Base-by-base conservation (phyloP, 2,797 vertebrate species). In the Amblyraja radiata region DNA sequence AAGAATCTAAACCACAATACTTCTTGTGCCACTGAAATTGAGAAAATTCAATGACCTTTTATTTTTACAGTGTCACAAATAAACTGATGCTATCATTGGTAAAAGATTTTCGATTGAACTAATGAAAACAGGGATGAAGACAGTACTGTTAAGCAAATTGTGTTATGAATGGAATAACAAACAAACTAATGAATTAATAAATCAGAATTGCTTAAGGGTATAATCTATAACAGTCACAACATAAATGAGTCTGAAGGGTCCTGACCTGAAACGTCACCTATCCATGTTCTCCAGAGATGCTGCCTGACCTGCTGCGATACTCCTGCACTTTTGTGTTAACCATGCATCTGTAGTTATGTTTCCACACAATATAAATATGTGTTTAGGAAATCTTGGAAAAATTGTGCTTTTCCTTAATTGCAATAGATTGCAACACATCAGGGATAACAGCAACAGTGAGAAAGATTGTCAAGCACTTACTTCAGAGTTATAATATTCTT, bases 401-500 rank as follows among this genome's bases (percentile, higher is more conserved):
- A 68, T 86, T 88, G 14, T 88, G 28, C 84, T 88, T 86, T n/a
- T 63, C 61, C 28, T 32, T 68, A 36, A 36, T 68, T 68, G n/a
- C n/a, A 16, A 68, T 68, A 36, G 36, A n/a, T 25, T n/a, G 54
- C 13, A 63, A 63, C 10, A 36, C 63, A 32, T 8, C 21, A 8
- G 61, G 61, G 28, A 65, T 68, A 21, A 16, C 32, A 68, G 16
- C n/a, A 36, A 68, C 65, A 14, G 32, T 65, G 61, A 68, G 63
- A 21, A 88, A 36, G 84, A 68, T 88, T 88, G 84, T 88, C n/a
- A 18, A 73, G 21, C 28, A 88, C 83, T 86, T 86, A 32, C 84
- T 88, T 88, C 63, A 68, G 61, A 88, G 7, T 68, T 68, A 10
- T 14, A 0, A 36, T 16, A 16, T 68, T 65, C 63, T 65, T 86